phyloP scores from a whole-genome alignment of 2,888 invertebrate species.

The Mayetiola destructor region DNA sequence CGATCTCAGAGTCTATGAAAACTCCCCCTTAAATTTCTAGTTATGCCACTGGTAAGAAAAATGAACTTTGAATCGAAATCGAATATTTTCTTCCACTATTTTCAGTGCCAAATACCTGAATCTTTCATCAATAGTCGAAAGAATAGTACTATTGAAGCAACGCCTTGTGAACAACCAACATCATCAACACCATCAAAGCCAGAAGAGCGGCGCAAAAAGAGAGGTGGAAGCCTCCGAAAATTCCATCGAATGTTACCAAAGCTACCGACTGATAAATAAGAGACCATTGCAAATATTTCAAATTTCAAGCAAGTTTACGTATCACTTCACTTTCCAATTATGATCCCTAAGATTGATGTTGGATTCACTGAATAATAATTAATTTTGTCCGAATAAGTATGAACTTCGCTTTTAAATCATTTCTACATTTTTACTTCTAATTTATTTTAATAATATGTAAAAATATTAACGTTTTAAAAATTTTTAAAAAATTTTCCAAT shows the following conservation, averaged over 20 bases:
- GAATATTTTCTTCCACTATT: neutral
- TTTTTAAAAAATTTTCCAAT: neutral
- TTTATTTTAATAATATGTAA: neutral
- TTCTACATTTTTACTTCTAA: neutral
- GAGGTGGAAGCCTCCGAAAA: slow-evolving; percentile 1
- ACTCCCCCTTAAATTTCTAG: too few relatives aligned
- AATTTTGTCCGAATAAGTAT: too few relatives aligned
- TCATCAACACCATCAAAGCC: neutral
- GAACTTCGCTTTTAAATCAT: neutral
- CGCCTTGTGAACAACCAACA: neutral
- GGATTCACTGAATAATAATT: too few relatives aligned
- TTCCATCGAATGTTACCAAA: slow-evolving; percentile 7
- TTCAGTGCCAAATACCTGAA: slow-evolving; percentile 8
- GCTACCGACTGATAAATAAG: slow-evolving; percentile 8
- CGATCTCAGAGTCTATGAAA: too few relatives aligned
- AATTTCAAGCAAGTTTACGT: too few relatives aligned
- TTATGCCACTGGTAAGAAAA: too few relatives aligned
- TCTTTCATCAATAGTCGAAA: slow-evolving; percentile 9
- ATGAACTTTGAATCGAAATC: too few relatives aligned
- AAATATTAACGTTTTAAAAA: neutral
- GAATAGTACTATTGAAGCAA: slow-evolving; percentile 1
- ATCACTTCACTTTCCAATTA: too few relatives aligned
- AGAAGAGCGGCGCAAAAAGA: slow-evolving; percentile 4
- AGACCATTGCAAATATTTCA: neutral
- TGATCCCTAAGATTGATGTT: too few relatives aligned